phyloP scores from a whole-genome alignment of 1,140 invertebrate genomes.

The Asobara japonica region DNA sequence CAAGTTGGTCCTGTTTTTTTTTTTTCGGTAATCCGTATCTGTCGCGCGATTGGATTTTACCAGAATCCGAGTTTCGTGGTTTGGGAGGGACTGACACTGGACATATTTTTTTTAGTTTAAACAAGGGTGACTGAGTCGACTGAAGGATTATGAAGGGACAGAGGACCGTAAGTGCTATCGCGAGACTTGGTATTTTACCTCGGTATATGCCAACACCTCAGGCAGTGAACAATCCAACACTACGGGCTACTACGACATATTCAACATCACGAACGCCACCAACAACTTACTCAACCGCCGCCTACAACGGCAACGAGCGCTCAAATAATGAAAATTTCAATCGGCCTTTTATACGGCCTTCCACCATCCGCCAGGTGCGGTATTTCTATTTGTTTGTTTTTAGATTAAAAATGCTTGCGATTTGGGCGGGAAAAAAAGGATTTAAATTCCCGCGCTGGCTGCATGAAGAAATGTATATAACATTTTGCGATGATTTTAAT shows the following conservation, averaged over 20 bases:
- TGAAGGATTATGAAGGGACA: no score
- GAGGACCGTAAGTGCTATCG: slow-evolving; percentile 32
- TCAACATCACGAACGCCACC: slow-evolving; percentile 45
- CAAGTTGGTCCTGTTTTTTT: no score
- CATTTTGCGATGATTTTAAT: no score
- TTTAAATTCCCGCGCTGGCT: background rate
- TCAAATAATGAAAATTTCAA: slow-evolving; percentile 33
- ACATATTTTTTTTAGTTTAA: no score
- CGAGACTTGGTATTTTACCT: slow-evolving; percentile 51
- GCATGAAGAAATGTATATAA: no score
- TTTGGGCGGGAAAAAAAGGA: background rate
- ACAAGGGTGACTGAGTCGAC: no score
- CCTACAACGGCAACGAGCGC: slow-evolving; percentile 41
- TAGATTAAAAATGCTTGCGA: no score
- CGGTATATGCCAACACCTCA: slow-evolving; percentile 44
- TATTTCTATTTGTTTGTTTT: slow-evolving; percentile 29
- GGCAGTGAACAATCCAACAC: slow-evolving; percentile 35
- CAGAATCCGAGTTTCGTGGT: no score
- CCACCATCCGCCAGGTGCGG: slow-evolving; percentile 55
- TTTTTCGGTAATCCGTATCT: background rate
- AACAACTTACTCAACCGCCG: slow-evolving; percentile 46
- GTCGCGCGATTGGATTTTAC: background rate
- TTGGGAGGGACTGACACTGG: no score
- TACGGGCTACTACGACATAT: slow-evolving; percentile 40
- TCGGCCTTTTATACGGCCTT: slow-evolving; percentile 43